These are phyloP conservation scores for Lagorchestes hirsutus DNA, from an alignment of 2,797 vertebrate species.

Conservation along the genomic window DNA sequence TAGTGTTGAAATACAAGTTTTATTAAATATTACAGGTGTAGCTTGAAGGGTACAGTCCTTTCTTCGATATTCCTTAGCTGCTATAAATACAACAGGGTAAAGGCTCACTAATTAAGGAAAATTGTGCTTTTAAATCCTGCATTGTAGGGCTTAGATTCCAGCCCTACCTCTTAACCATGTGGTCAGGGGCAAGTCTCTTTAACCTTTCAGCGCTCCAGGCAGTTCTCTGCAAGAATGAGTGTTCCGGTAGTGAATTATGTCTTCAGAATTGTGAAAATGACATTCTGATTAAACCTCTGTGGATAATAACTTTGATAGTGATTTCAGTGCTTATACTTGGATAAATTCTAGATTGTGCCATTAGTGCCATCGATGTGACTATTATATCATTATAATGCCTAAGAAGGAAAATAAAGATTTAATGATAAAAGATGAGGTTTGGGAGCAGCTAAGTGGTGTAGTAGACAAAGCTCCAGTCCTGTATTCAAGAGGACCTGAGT, in stretches of 20 bases:
- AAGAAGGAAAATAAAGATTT: background rate
- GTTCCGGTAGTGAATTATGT: background rate
- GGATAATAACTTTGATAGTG: background rate
- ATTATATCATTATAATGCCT: background rate
- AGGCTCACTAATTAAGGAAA: slow-evolving; percentile 46
- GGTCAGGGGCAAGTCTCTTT: background rate
- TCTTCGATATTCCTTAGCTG: slow-evolving; percentile 68
- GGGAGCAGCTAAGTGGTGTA: no score
- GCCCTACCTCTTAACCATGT: background rate
- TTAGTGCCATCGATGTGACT: background rate
- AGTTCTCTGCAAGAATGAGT: background rate
- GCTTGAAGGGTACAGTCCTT: slow-evolving; percentile 71
- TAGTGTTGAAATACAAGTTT: slow-evolving; percentile 91
- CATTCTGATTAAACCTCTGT: background rate
- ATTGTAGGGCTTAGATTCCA: slow-evolving; percentile 24
- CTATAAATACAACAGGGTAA: slow-evolving; percentile 60
- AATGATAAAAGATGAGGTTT: background rate
- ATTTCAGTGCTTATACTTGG: background rate
- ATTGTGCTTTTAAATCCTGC: slow-evolving; percentile 39
- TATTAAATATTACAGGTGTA: slow-evolving; percentile 86
- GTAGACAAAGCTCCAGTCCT: no score
- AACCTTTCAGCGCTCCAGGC: background rate
- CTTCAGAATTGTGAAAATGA: background rate
- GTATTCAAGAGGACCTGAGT: no score
- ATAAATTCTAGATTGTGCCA: background rate